Conservation (phyloP, 2,888 invertebrate species). For the Andrena minutula region DNA sequence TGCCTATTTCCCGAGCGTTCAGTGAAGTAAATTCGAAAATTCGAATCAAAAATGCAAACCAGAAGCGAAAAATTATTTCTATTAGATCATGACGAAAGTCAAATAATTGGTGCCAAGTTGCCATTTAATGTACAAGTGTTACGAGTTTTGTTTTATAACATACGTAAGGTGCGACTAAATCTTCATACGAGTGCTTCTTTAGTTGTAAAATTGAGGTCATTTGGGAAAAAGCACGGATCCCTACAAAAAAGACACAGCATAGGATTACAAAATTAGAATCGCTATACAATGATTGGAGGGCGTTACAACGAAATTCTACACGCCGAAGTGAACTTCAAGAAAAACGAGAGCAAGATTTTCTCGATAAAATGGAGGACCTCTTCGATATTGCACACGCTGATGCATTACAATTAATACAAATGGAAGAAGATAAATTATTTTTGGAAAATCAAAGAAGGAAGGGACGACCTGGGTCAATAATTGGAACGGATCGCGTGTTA, state of each 20-base stretch:
- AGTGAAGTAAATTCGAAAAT: background rate
- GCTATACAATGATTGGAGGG: background rate
- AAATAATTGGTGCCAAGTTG: background rate
- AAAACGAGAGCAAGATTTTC: constrained; percentile 2
- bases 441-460: no score
- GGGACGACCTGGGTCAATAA: no score
- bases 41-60: background rate
- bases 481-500: no score
- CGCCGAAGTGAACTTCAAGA: background rate
- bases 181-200: background rate
- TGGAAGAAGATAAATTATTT: no score
- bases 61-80: background rate
- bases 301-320: constrained; percentile 1
- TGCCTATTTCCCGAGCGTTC: background rate
- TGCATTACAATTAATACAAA: no score
- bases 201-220: background rate
- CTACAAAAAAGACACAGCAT: no score
- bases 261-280: background rate
- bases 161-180: background rate
- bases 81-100: background rate
- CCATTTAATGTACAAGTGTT: background rate
- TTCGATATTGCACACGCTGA: constrained; percentile 9
- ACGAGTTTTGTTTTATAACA: constrained; percentile 1
- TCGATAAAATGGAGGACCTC: background rate
- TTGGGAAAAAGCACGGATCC: no score